Percentiles rank a stretch among this genome's conserved stretches.
phyloP scores from a whole-genome alignment of 2,888 invertebrate genomes.

The Chironomus riparius region DNA sequence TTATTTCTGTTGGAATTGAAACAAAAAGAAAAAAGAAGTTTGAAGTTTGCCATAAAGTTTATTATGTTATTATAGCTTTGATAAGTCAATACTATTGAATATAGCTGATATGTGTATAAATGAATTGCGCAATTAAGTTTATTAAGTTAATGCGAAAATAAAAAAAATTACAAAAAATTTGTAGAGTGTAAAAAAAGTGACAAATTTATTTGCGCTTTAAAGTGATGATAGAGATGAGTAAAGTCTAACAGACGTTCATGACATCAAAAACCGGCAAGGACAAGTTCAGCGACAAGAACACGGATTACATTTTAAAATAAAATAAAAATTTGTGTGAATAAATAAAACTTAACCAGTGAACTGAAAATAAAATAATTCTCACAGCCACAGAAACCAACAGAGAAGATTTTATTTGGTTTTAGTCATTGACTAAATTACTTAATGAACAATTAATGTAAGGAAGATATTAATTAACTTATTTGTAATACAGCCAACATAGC shows the following conservation, averaged over 20 bases:
- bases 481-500: neutral
- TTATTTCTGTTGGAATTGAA: too few relatives aligned
- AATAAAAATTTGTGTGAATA: too few relatives aligned
- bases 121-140: conserved; percentile 5
- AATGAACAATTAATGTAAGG: neutral
- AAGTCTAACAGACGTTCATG: neutral
- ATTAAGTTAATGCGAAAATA: neutral
- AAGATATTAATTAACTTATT: neutral
- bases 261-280: neutral
- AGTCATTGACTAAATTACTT: neutral
- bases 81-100: neutral
- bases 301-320: neutral
- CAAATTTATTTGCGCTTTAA: neutral
- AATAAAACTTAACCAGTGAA: too few relatives aligned
- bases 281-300: neutral
- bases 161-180: neutral
- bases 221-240: neutral
- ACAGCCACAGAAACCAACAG: too few relatives aligned
- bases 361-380: too few relatives aligned
- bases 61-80: neutral
- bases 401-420: neutral
- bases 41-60: neutral
- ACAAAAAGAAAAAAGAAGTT: too few relatives aligned
- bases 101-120: neutral
- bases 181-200: neutral